These are phyloP conservation scores for Elysia crispata DNA, from an alignment of 2,888 invertebrate genomes.

Conservation along the genomic window DNA sequence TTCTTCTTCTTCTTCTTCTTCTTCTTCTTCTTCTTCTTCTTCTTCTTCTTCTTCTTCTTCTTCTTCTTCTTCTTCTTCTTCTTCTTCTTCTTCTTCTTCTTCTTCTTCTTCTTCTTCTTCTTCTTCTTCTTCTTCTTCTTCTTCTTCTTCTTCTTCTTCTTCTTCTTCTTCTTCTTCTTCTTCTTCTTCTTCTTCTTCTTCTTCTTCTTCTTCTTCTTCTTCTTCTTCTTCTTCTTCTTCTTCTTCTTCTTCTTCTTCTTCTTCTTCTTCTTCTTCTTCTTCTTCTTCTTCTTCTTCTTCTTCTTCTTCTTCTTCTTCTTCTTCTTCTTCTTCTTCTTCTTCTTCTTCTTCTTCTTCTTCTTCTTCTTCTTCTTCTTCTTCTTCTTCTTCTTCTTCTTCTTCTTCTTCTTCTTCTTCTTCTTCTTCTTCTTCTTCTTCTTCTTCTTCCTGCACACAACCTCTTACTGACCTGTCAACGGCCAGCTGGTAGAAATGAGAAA, in stretches of 20 bases:
- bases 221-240: constrained; percentile 39
- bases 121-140: not conserved
- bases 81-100: constrained; percentile 10
- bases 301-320: constrained; percentile 16
- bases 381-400: constrained; percentile 20
- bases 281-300: not conserved
- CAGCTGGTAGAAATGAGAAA: no score
- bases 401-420: constrained; percentile 12
- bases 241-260: constrained; percentile 27
- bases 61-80: not conserved
- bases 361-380: constrained; percentile 20
- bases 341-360: constrained; percentile 9
- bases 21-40: constrained; percentile 7
- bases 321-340: constrained; percentile 29
- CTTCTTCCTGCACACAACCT: not conserved
- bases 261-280: constrained; percentile 19
- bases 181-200: not conserved
- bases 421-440: not conserved
- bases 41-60: not conserved
- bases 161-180: constrained; percentile 20
- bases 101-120: not conserved
- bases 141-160: constrained; percentile 21
- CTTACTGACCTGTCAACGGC: no score
- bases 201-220: constrained; percentile 12
- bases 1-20: constrained; percentile 14